phyloP scores from a whole-genome alignment of 2,797 vertebrate species.

The Fringilla coelebs region DNA sequence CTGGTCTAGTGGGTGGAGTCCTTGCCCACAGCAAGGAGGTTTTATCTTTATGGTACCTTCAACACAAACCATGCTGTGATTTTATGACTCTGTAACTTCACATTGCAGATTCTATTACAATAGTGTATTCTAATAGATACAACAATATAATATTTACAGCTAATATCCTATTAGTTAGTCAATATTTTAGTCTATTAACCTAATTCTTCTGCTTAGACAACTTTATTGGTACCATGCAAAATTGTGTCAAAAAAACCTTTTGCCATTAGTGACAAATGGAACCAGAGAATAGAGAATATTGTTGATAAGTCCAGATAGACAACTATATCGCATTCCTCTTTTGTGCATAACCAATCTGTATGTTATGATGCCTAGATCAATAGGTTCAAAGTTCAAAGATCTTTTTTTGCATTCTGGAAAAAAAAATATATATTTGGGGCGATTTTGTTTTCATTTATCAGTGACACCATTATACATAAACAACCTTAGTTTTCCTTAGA shows the following conservation, averaged over 20 bases:
- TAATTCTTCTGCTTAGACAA: neutral
- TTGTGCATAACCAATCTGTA: neutral
- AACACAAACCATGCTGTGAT: neutral
- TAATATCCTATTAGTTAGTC: neutral
- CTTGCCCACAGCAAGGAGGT: neutral
- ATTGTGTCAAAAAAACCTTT: neutral
- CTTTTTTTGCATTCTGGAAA: neutral
- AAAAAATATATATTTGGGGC: fast-evolving
- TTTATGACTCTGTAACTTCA: neutral
- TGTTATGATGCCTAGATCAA: neutral
- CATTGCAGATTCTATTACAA: neutral
- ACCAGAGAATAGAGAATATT: neutral
- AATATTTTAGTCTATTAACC: neutral
- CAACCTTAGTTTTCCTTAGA: neutral
- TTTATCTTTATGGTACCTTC: neutral
- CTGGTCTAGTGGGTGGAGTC: no score
- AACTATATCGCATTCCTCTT: neutral
- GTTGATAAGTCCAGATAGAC: neutral
- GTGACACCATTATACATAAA: neutral
- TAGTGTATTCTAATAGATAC: neutral
- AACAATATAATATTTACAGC: neutral
- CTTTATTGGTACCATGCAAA: neutral
- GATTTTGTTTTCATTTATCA: neutral
- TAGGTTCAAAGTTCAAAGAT: neutral
- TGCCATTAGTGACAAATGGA: neutral